Base-by-base conservation (phyloP, 2,113 vertebrate species). In the Chunga burmeisteri region DNA sequence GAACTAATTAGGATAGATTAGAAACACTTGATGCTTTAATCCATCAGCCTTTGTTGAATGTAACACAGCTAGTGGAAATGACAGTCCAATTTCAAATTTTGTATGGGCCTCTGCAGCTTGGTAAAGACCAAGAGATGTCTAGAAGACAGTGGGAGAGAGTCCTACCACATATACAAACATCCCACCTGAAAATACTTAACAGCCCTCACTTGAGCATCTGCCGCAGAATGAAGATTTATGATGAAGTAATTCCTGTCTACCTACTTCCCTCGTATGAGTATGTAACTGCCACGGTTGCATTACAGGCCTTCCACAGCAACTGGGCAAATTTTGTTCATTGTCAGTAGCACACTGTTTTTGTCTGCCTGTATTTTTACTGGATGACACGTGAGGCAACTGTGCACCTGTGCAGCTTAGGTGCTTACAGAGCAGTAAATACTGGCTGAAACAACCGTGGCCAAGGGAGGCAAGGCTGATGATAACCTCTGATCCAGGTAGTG, bases 381-480 rank as follows among this genome's bases (percentile, higher is more conserved):
- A 23, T 49, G 65, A 63, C n/a, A 13, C 0, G 2, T 4, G 38
- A 32, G 6, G 0, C 5, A 81, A 55, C 16, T 1, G 2, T 23
- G 14, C 0, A 1, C 9, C 6, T 1, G 1, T n/a, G 25, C 11
- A n/a, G 27, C 44, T 80, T 73, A 62, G 29, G 16, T 73, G 19
- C 50, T 67, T 77, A 27, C 9, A 46, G 42, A 88, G 50, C 49
- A 88, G 55, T 65, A 86, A 81, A 73, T 32, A 36, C 7, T 2
- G 1, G 8, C 27, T 47, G 70, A 83, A 93, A 59, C 10, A 52
- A 9, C 29, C 3, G 2, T n/a, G 59, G 72, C 36, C 25, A 70
- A 29, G n/a, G 56, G 20, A 80, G 3, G 12, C 25, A 46, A 0
- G 7, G 26, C 21, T 66, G 82, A 62, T n/a, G 70, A 32, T 32